Percentiles rank a stretch among this genome's conserved stretches.
These are phyloP conservation scores for Catostylus mosaicus DNA, from an alignment of 30 jellyfish, hydroid and myxozoan genomes.

Conservation along the genomic window DNA sequence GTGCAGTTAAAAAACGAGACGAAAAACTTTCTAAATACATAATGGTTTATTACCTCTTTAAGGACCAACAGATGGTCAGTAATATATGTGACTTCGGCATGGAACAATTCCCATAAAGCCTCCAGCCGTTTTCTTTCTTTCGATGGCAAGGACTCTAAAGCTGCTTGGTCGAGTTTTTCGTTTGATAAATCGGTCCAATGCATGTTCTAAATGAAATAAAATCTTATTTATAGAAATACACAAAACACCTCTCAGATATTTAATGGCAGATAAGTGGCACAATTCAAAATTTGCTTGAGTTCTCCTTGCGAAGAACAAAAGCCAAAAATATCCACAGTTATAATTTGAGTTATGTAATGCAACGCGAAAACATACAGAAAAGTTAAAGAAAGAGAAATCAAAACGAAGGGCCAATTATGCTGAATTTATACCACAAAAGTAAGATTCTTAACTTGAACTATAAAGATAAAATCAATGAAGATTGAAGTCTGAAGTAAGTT, in stretches of 20 bases:
- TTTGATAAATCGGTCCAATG: slow-evolving; percentile 77
- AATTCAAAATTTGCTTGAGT: not conserved
- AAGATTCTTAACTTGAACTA: too few relatives aligned
- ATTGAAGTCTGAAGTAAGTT: not conserved
- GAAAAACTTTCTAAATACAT: too few relatives aligned
- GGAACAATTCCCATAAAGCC: slow-evolving; percentile 91
- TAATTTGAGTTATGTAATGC: too few relatives aligned
- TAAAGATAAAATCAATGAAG: too few relatives aligned
- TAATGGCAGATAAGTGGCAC: not conserved
- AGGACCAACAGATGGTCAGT: slow-evolving; percentile 77
- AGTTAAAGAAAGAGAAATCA: too few relatives aligned
- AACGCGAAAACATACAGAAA: too few relatives aligned
- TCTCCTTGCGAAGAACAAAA: too few relatives aligned
- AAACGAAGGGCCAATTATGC: too few relatives aligned
- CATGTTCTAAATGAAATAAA: slow-evolving; percentile 25
- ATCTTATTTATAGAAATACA: not conserved
- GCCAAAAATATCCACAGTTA: too few relatives aligned
- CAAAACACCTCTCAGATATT: not conserved
- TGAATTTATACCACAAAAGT: too few relatives aligned
- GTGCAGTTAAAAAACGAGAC: too few relatives aligned
- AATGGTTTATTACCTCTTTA: slow-evolving; percentile 56
- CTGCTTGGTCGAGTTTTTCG: slow-evolving; percentile 12
- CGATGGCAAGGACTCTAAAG: slow-evolving; percentile 17
- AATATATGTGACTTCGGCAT: slow-evolving; percentile 84
- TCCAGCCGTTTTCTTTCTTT: slow-evolving; percentile 70